Evolutionary conservation across 2,113 vertebrate genomes (phyloP).

Genomic region (Gambusia holbrooki): DNA sequence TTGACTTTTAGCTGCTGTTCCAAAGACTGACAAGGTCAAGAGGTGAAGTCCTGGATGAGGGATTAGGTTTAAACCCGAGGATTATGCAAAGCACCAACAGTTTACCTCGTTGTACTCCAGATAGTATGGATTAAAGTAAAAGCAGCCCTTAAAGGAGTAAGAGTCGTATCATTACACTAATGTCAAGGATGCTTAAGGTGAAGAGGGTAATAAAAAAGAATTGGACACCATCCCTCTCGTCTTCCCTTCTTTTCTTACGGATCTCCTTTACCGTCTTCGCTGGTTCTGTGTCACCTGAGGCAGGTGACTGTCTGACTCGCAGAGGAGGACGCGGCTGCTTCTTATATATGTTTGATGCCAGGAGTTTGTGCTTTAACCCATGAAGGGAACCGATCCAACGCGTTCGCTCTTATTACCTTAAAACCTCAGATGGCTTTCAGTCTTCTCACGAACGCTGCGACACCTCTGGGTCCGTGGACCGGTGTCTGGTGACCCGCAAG

Average conservation of each 20-base stretch:
- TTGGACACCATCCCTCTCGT: conserved; percentile 69
- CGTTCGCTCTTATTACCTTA: conserved; percentile 40
- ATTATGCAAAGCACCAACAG: conserved; percentile 60
- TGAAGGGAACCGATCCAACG: conserved; percentile 22
- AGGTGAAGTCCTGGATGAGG: conserved; percentile 25
- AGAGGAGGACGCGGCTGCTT: conserved; percentile 33
- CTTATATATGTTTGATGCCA: conserved; percentile 28
- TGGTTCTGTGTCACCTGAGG: conserved; percentile 51
- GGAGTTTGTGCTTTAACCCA: conserved; percentile 52
- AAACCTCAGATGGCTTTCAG: conserved; percentile 39
- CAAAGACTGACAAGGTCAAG: conserved; percentile 25
- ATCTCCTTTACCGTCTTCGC: conserved; percentile 61
- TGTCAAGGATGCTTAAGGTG: conserved; percentile 67
- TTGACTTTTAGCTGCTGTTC: conserved; percentile 10
- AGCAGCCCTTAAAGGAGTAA: conserved; percentile 56
- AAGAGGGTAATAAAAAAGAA: conserved; percentile 55
- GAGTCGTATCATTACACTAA: conserved; percentile 63
- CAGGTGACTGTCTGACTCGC: conserved; percentile 52
- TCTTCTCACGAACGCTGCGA: conserved; percentile 12
- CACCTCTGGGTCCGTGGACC: conserved; percentile 13
- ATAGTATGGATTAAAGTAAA: conserved; percentile 49
- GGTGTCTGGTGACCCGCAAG: conserved; percentile 10
- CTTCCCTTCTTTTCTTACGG: conserved; percentile 71
- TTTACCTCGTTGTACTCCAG: conserved; percentile 17
- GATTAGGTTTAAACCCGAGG: conserved; percentile 49